These are phyloP conservation scores for Lucinisca nassula DNA, from an alignment of 2,888 invertebrate species.

Conservation along the genomic window DNA sequence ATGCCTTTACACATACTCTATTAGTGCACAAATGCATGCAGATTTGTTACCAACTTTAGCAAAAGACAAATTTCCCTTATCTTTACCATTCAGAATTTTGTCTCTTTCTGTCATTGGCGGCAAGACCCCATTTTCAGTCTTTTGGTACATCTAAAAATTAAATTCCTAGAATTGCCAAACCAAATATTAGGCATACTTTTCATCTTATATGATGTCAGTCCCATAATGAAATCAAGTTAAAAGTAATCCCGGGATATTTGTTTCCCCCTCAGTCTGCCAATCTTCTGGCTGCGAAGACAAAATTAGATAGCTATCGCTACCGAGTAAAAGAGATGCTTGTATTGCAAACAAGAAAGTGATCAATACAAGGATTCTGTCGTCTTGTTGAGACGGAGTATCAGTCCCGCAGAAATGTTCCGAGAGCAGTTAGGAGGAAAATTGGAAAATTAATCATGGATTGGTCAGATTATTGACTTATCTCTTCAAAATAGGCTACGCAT, in stretches of 20 bases:
- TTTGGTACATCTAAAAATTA: background rate
- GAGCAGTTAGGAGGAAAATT: constrained; percentile 56
- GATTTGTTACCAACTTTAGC: too few relatives aligned
- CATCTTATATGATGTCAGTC: constrained; percentile 53
- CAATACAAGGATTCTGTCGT: constrained; percentile 64
- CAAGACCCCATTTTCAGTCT: too few relatives aligned
- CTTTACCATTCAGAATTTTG: too few relatives aligned
- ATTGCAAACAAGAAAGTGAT: constrained; percentile 36
- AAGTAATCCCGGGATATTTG: constrained; percentile 32
- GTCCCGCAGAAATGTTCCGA: constrained; percentile 55
- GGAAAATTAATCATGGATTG: constrained; percentile 68
- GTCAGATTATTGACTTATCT: constrained; percentile 64
- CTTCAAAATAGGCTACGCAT: background rate
- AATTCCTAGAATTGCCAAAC: constrained; percentile 12
- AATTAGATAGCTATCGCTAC: constrained; percentile 61
- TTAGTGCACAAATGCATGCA: too few relatives aligned
- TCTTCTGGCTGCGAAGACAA: constrained; percentile 48
- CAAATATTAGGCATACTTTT: constrained; percentile 40
- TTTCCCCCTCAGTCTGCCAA: constrained; percentile 50
- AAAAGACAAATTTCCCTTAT: too few relatives aligned
- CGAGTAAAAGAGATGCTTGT: constrained; percentile 53
- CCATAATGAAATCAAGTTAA: constrained; percentile 57
- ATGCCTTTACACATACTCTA: too few relatives aligned
- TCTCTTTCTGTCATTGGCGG: too few relatives aligned
- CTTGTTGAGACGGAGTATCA: constrained; percentile 61